Percentiles rank a stretch among this genome's conserved stretches.
Conservation (phyloP, 2,888 invertebrate species). For the Ashinkailepas kermadecensis region DNA sequence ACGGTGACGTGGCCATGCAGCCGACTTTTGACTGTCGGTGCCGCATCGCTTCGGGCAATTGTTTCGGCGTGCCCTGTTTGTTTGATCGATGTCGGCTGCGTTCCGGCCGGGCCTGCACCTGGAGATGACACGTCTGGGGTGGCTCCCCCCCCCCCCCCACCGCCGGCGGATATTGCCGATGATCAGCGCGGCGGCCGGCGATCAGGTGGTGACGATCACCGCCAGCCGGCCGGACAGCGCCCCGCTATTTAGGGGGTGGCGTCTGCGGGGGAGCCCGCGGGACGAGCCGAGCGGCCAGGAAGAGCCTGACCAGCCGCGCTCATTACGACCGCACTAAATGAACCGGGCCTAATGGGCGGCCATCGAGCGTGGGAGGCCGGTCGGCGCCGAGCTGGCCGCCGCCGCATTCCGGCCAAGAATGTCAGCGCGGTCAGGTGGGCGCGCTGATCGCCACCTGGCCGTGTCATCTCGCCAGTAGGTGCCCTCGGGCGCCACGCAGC, state of each 20-base stretch:
- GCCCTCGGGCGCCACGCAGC: neutral
- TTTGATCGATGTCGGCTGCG: conserved; percentile 8
- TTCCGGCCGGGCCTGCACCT: neutral
- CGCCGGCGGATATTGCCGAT: conserved; percentile 1
- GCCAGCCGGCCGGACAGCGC: neutral
- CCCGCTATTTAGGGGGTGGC: neutral
- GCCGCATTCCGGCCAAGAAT: too few relatives aligned
- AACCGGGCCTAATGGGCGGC: neutral
- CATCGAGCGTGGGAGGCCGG: neutral
- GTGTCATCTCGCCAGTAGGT: neutral
- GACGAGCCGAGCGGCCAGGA: neutral
- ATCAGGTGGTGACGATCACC: neutral
- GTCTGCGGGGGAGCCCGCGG: neutral
- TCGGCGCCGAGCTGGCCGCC: neutral
- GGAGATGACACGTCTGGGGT: neutral
- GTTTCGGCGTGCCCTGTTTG: neutral
- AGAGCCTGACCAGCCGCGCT: neutral
- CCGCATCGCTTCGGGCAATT: neutral
- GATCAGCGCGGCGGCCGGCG: neutral
- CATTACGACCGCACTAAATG: neutral
- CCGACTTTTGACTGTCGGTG: neutral
- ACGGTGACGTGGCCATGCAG: neutral
- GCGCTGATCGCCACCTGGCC: neutral
- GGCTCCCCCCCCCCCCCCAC: neutral
- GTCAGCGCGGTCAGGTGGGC: too few relatives aligned